phyloP scores from a whole-genome alignment of 2,113 vertebrate genomes.

The Melanostigma gelatinosum region DNA sequence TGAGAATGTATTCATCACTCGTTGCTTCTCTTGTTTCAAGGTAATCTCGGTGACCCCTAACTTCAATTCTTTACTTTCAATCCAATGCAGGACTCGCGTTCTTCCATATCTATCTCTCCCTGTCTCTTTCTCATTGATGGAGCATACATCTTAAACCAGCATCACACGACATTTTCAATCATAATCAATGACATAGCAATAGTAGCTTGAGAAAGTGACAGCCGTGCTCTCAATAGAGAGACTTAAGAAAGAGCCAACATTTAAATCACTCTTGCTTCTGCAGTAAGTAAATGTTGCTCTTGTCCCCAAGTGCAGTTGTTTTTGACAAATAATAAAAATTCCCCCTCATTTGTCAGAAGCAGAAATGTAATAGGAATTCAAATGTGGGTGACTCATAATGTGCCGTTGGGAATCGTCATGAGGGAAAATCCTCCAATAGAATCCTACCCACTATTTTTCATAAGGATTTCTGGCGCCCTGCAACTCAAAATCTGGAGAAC shows the following conservation, averaged over 20 bases:
- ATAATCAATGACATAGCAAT: conserved; percentile 12
- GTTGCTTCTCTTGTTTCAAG: not conserved
- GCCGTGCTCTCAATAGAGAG: not conserved
- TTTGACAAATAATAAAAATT: conserved; percentile 1
- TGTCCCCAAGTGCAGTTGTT: not conserved
- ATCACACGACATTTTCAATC: conserved; percentile 1
- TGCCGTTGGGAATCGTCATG: not conserved
- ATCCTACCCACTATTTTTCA: not conserved
- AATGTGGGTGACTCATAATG: not conserved
- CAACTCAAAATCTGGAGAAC: not conserved
- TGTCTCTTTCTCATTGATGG: not conserved
- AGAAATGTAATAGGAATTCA: conserved; percentile 15
- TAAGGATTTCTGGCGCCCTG: not conserved
- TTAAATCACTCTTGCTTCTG: conserved; percentile 3
- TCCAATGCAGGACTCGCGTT: conserved; percentile 2
- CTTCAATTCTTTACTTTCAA: conserved; percentile 15
- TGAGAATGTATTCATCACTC: not conserved
- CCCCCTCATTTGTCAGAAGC: conserved; percentile 3
- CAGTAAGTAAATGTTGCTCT: not conserved
- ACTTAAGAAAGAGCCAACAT: conserved; percentile 8
- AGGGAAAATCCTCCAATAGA: conserved; percentile 2
- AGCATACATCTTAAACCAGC: not conserved
- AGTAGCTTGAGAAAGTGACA: conserved; percentile 1
- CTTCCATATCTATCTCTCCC: not conserved
- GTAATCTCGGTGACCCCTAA: conserved; percentile 5